phyloP scores from a whole-genome alignment of 1,140 invertebrate species.

The Drosophila tani region DNA sequence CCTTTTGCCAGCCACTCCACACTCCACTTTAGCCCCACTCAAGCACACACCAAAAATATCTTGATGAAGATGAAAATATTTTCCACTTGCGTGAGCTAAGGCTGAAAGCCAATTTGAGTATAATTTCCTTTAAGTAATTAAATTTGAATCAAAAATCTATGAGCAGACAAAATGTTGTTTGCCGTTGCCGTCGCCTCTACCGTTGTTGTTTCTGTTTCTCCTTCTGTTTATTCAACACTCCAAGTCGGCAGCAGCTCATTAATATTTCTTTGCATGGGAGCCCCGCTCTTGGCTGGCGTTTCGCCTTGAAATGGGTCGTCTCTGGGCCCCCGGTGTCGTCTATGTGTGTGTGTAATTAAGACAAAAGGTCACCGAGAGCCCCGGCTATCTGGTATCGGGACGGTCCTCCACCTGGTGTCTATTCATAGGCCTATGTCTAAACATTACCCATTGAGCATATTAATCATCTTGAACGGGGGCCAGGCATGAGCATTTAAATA shows the following conservation, averaged over 20 bases:
- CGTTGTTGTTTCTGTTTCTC: slow-evolving; percentile 18
- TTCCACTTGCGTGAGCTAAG: slow-evolving; percentile 50
- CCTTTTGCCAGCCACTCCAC: neutral
- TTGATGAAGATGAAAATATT: slow-evolving; percentile 50
- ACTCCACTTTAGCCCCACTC: slow-evolving; percentile 22
- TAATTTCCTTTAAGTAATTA: slow-evolving; percentile 57
- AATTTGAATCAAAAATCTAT: slow-evolving; percentile 55
- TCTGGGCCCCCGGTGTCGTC: slow-evolving; percentile 8
- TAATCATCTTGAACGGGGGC: slow-evolving; percentile 34
- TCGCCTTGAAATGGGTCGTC: slow-evolving; percentile 44
- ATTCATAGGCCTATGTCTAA: slow-evolving; percentile 21
- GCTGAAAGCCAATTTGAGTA: slow-evolving; percentile 50
- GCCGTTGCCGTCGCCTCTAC: slow-evolving; percentile 5
- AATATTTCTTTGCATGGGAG: slow-evolving; percentile 49
- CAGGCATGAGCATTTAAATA: slow-evolving; percentile 30
- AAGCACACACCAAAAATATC: slow-evolving; percentile 43
- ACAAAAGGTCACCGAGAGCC: slow-evolving; percentile 37
- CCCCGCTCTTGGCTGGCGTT: slow-evolving; percentile 19
- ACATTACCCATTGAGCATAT: slow-evolving; percentile 42
- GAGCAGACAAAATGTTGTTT: slow-evolving; percentile 44
- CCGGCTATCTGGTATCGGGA: slow-evolving; percentile 2
- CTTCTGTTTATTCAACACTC: slow-evolving; percentile 44
- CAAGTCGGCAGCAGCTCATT: slow-evolving; percentile 39
- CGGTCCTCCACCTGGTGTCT: slow-evolving; percentile 27
- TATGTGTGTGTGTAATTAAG: slow-evolving; percentile 38